Evolutionary conservation across 2,113 vertebrate genomes (phyloP), one percentile per base, ranked within the genome.

Genomic region (Leucopternis melanops): DNA sequence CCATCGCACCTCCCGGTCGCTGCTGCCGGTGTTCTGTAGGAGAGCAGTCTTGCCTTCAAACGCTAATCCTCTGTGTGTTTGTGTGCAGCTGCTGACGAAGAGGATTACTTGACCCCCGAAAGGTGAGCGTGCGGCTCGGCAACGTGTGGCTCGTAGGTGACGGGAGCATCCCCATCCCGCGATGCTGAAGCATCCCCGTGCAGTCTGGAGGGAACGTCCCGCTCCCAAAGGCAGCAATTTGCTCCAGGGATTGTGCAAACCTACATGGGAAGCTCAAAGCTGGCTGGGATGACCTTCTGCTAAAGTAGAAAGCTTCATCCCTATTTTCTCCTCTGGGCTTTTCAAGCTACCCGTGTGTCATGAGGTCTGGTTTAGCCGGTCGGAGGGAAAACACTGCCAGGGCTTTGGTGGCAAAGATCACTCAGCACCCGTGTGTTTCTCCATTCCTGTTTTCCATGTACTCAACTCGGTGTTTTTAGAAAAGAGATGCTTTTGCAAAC

Each of bases 31-130:
- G 78, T 16, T 44, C 38, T 18, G 11, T 5, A 32, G 31, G 21
- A 50, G 9, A 14, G 4, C 1, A 5, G 36, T 12, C 8, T 69
- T 29, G 49, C 42, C 90, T 80, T 42, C 77, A 27, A 50, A 5
- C 5, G 0, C 31, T 95, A 94, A 95, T 36, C 63, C 31, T 81
- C 61, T 77, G 8, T 92, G 57, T 95, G 34, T 91, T 93, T 97
- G 44, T 91, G 90, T 97, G 79, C 97, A 98, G 98, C 61, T 94
- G 80, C 95, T 67, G 55, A 3, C 1, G 88, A 97, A 78, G 97
- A 97, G 9, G 72, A 81, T 36, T 85, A 87, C 80, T 16, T 96
- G 88, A 89, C 54, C 86, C 94, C 93, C 0, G 70, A 92, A 79
- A 96, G 96, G 98, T 98, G 81, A 98, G 98, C 44, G 6, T n/a